These are phyloP conservation scores for Apotomis turbidana DNA, from an alignment of 2,888 invertebrate genomes.

Conservation along the genomic window DNA sequence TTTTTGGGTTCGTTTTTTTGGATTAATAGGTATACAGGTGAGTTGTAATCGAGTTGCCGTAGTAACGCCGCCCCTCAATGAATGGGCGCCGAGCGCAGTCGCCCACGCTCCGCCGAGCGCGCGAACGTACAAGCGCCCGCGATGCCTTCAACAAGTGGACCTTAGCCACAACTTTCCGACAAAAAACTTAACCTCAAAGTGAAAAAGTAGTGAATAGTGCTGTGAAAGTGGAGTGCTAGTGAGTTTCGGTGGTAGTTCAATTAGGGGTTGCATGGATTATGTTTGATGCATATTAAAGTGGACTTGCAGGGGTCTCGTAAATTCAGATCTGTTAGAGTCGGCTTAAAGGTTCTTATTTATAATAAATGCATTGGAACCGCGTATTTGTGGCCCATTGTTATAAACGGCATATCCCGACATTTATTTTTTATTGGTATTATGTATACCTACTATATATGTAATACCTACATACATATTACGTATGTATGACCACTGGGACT, in stretches of 20 bases:
- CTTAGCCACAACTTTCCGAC: slow-evolving; percentile 43
- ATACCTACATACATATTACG: no score
- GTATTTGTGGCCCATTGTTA: no score
- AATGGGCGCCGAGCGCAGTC: slow-evolving; percentile 80
- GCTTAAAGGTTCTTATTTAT: not conserved
- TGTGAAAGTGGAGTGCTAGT: slow-evolving; percentile 48
- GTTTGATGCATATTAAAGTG: slow-evolving; percentile 42
- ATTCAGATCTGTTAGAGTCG: slow-evolving; percentile 6
- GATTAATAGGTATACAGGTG: slow-evolving; percentile 38
- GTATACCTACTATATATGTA: no score
- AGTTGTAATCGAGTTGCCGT: slow-evolving; percentile 61
- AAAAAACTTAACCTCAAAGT: slow-evolving; percentile 42
- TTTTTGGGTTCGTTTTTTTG: no score
- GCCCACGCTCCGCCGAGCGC: slow-evolving; percentile 77
- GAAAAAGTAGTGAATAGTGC: slow-evolving; percentile 42
- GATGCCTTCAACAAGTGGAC: slow-evolving; percentile 71
- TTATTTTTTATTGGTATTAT: no score
- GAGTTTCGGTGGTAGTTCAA: slow-evolving; percentile 45
- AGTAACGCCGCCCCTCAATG: slow-evolving; percentile 65
- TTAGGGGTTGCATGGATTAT: slow-evolving; percentile 17
- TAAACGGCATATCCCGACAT: no score
- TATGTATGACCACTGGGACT: no score
- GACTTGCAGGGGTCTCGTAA: not conserved
- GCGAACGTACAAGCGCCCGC: slow-evolving; percentile 70
- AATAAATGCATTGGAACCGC: not conserved